A percentile compares a stretch with the other conserved stretches of the same genome.
phyloP scores from a whole-genome alignment of 2,888 invertebrate species.

The Biston betularia region DNA sequence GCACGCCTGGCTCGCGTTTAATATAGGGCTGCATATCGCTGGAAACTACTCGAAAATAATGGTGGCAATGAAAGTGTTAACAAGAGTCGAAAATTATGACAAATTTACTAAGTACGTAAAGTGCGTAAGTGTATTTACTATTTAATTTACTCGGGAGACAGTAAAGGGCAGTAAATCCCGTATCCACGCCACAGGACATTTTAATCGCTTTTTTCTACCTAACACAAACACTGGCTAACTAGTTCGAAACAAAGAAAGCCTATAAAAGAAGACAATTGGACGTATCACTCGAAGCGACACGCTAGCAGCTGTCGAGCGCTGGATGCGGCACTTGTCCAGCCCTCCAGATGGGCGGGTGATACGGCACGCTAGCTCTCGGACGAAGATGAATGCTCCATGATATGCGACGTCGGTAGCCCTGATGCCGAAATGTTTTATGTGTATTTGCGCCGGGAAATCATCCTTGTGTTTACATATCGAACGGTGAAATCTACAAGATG shows the following conservation, averaged over 20 bases:
- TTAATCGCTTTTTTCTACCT: background rate
- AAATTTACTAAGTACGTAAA: too few species aligned
- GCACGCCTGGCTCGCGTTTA: too few species aligned
- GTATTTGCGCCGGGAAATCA: constrained; percentile 23
- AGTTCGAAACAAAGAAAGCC: constrained; percentile 12
- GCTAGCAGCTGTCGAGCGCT: constrained; percentile 50
- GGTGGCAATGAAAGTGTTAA: too few species aligned
- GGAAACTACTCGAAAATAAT: too few species aligned
- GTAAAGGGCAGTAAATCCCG: too few species aligned
- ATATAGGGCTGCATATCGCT: too few species aligned
- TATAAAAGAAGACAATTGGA: constrained; percentile 23
- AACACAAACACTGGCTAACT: background rate
- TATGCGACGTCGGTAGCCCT: constrained; percentile 35
- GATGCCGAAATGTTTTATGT: constrained; percentile 41
- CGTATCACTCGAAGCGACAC: constrained; percentile 30
- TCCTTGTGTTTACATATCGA: background rate
- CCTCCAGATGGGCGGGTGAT: constrained; percentile 67
- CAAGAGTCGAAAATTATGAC: too few species aligned
- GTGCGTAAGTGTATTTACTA: too few species aligned
- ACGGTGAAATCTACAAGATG: background rate
- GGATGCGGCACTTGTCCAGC: constrained; percentile 54
- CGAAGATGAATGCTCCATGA: constrained; percentile 61
- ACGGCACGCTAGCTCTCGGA: constrained; percentile 65
- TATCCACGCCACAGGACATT: background rate
- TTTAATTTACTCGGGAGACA: too few species aligned